Evolutionary conservation across 2,888 invertebrate species (phyloP).

Genomic region (Andricus quercusramuli): DNA sequence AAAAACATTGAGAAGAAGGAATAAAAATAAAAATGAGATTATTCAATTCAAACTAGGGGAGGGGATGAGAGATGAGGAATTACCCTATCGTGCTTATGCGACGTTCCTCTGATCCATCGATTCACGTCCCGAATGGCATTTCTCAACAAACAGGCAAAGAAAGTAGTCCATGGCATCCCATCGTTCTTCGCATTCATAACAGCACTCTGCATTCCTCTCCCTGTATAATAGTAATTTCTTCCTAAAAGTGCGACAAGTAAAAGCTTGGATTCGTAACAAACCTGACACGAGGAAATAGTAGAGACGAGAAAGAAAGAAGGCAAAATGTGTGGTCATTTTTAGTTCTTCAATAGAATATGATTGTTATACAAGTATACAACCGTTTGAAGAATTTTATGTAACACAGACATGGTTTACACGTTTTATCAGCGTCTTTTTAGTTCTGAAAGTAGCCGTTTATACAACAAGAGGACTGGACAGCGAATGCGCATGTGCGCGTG

Average conservation of each 20-base stretch:
- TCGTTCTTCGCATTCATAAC: constrained; percentile 35
- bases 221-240: constrained; percentile 29
- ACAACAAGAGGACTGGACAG: too few relatives aligned
- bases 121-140: neutral
- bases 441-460: too few relatives aligned
- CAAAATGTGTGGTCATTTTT: neutral
- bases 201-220: constrained; percentile 7
- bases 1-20: neutral
- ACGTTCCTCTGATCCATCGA: constrained; percentile 23
- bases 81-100: constrained; percentile 31
- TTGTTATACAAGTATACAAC: too few relatives aligned
- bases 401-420: too few relatives aligned
- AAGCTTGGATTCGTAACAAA: constrained; percentile 12
- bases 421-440: too few relatives aligned
- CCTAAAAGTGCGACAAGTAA: constrained; percentile 19
- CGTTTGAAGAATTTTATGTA: too few relatives aligned
- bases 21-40: constrained; percentile 1
- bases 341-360: too few relatives aligned
- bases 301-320: neutral
- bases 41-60: constrained; percentile 4
- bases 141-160: constrained; percentile 36
- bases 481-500: too few relatives aligned
- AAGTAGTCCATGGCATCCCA: constrained; percentile 7
- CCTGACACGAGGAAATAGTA: neutral
- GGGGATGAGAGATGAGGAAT: constrained; percentile 22